These are phyloP conservation scores for Euura saliciscinereae DNA, from an alignment of 1,140 invertebrate species.

Conservation along the genomic window DNA sequence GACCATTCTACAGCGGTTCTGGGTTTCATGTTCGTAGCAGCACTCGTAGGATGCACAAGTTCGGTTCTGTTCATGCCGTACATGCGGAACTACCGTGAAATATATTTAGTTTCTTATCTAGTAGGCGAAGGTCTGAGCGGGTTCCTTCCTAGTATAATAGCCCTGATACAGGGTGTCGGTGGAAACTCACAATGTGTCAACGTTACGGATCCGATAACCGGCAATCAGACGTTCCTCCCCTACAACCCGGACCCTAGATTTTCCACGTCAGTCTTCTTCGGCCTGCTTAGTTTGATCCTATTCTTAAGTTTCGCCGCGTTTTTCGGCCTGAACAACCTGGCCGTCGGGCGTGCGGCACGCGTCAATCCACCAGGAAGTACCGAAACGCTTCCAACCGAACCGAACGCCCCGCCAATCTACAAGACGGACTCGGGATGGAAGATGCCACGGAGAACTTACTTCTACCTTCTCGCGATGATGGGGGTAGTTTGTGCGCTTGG, in stretches of 20 bases:
- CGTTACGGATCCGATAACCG: slow-evolving; percentile 32
- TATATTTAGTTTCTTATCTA: slow-evolving; percentile 72
- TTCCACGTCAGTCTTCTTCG: slow-evolving; percentile 71
- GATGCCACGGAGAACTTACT: slow-evolving; percentile 55
- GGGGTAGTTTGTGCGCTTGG: slow-evolving; percentile 67
- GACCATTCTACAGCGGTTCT: slow-evolving; percentile 78
- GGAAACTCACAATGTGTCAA: slow-evolving; percentile 66
- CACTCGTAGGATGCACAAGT: slow-evolving; percentile 90
- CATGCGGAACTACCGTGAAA: slow-evolving; percentile 81
- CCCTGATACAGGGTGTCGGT: slow-evolving; percentile 83
- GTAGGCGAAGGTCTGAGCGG: slow-evolving; percentile 85
- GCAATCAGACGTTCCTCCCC: slow-evolving; percentile 33
- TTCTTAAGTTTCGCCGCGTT: slow-evolving; percentile 66
- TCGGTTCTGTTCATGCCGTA: slow-evolving; percentile 92
- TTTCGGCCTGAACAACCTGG: slow-evolving; percentile 56
- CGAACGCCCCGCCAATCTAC: slow-evolving; percentile 50
- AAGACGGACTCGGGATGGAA: slow-evolving; percentile 49
- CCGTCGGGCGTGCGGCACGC: slow-evolving; percentile 42
- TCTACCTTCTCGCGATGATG: slow-evolving; percentile 63
- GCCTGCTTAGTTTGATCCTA: slow-evolving; percentile 68
- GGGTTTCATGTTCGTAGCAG: slow-evolving; percentile 77
- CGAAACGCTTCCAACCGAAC: slow-evolving; percentile 51
- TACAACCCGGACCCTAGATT: slow-evolving; percentile 66
- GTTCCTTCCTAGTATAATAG: slow-evolving; percentile 83
- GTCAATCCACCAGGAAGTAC: slow-evolving; percentile 47